Evolutionary conservation across 2,888 invertebrate species (phyloP).

Genomic region (Melangyna quadrimaculata): DNA sequence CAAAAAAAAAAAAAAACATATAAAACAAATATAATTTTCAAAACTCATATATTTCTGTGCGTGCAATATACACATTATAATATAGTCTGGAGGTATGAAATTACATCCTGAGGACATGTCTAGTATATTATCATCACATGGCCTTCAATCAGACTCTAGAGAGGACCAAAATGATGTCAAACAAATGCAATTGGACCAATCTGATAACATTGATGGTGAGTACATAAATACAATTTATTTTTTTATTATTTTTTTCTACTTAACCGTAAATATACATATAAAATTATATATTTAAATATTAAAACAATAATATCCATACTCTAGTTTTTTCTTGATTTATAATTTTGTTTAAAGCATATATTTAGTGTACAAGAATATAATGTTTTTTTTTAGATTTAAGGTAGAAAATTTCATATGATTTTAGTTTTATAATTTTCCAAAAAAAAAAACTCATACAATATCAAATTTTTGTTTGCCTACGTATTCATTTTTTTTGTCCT

Average conservation of each 20-base stretch:
- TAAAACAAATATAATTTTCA: neutral
- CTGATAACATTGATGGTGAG: conserved; percentile 90
- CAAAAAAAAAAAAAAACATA: neutral
- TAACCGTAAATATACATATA: neutral
- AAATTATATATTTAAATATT: neutral
- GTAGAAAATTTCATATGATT: conserved; percentile 36
- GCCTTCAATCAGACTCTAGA: conserved; percentile 83
- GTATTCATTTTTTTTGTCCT: conserved; percentile 54
- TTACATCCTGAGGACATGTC: conserved; percentile 84
- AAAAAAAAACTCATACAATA: conserved; percentile 36
- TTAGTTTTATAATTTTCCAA: conserved; percentile 46
- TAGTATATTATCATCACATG: conserved; percentile 84
- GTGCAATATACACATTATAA: too few species aligned
- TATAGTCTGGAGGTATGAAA: conserved; percentile 77
- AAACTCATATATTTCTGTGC: conserved; percentile 16
- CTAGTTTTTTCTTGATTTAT: conserved; percentile 55
- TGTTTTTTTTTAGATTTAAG: conserved; percentile 40
- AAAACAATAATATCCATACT: conserved; percentile 53
- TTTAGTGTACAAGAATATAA: conserved; percentile 60
- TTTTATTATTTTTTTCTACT: conserved; percentile 7
- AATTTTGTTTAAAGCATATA: conserved; percentile 52
- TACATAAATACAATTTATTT: conserved; percentile 72
- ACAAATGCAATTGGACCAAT: conserved; percentile 86
- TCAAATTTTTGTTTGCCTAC: conserved; percentile 60
- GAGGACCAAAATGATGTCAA: conserved; percentile 82